Evolutionary conservation across 2,113 vertebrate species (phyloP).

Genomic region (Python bivittatus): DNA sequence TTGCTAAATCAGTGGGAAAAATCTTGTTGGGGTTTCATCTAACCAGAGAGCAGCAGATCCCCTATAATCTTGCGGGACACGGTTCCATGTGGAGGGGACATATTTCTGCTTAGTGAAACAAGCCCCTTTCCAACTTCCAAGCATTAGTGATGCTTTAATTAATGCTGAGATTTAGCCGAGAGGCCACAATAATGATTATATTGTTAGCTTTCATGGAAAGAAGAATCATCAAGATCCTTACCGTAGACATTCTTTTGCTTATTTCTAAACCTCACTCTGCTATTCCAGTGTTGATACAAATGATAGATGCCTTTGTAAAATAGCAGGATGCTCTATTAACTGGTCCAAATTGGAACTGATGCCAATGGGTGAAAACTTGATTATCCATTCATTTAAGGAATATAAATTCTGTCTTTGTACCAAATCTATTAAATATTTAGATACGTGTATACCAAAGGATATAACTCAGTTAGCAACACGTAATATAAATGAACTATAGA

Average conservation of each 20-base stretch:
- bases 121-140: background rate
- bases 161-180: background rate
- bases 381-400: too few relatives aligned
- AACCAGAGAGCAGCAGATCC: background rate
- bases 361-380: too few relatives aligned
- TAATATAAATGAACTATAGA: too few relatives aligned
- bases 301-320: too few relatives aligned
- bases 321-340: too few relatives aligned
- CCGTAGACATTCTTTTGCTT: background rate
- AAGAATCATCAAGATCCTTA: background rate
- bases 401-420: too few relatives aligned
- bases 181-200: background rate
- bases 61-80: background rate
- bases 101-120: fast-evolving
- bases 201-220: background rate
- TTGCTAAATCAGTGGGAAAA: background rate
- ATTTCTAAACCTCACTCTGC: too few relatives aligned
- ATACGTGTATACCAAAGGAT: too few relatives aligned
- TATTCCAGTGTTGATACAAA: too few relatives aligned
- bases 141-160: background rate
- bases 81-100: background rate
- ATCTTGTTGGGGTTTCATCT: background rate
- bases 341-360: too few relatives aligned
- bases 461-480: too few relatives aligned
- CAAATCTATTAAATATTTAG: too few relatives aligned